A percentile compares a stretch with the other conserved stretches of the same genome.
These are phyloP conservation scores for Macrobrachium rosenbergii DNA, from an alignment of 1,140 invertebrate genomes.

Conservation along the genomic window DNA sequence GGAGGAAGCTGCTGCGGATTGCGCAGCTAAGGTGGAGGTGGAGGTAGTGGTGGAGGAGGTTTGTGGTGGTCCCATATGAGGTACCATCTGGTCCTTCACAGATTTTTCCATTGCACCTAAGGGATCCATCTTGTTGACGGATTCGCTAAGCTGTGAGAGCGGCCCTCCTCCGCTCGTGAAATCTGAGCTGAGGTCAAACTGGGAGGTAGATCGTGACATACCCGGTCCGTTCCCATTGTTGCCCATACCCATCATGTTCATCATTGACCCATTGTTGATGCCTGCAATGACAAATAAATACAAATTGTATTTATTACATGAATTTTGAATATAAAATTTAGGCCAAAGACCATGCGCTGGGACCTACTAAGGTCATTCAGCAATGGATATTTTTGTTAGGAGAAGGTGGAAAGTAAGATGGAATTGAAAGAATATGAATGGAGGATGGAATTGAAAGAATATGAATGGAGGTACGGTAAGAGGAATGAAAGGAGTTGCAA, in stretches of 20 bases:
- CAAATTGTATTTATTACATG: no score
- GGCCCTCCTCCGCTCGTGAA: slow-evolving; percentile 76
- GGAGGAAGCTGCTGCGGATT: slow-evolving; percentile 34
- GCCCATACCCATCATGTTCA: slow-evolving; percentile 71
- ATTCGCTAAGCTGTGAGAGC: slow-evolving; percentile 83
- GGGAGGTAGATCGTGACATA: slow-evolving; percentile 72
- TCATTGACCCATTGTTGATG: slow-evolving; percentile 90
- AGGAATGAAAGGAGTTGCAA: no score
- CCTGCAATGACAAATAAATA: slow-evolving; percentile 66
- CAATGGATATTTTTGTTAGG: no score
- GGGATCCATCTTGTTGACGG: slow-evolving; percentile 87
- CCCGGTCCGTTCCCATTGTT: slow-evolving; percentile 68
- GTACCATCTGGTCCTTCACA: slow-evolving; percentile 85
- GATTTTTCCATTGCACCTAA: slow-evolving; percentile 93
- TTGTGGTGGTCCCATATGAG: slow-evolving; percentile 65
- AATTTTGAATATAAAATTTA: no score
- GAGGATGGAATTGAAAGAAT: no score
- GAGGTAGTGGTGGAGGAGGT: slow-evolving; percentile 63
- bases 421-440: no score
- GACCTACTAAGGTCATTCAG: no score
- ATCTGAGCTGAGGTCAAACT: slow-evolving; percentile 69
- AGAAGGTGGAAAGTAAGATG: no score
- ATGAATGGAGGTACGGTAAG: no score
- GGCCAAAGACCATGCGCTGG: no score
- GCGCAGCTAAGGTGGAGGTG: slow-evolving; percentile 48